Evolutionary conservation across 1,140 invertebrate species (phyloP), one percentile per base, ranked within the genome.

Genomic region (Heliconius himera): DNA sequence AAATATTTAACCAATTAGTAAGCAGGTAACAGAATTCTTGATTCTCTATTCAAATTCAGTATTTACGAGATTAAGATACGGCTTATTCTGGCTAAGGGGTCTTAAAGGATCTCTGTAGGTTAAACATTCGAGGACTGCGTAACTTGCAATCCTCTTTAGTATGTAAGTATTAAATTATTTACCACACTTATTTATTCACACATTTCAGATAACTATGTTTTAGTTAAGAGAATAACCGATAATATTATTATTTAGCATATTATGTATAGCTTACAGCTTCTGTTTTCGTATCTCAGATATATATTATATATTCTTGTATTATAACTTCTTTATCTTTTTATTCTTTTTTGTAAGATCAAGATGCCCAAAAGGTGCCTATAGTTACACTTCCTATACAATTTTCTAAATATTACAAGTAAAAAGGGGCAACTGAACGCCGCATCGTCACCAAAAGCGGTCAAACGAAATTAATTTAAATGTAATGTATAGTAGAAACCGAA

Each of bases 61-160:
- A 74, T 74, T 74, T 54, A 56, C 38, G 20, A 74, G 49, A 33
- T 33, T 74, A 74, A 54, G 49, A 20, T 74, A 54, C 46, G 3
- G 46, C 4, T 66, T 66, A 73, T 73, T 73, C 71, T 73, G n/a
- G 71, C 38, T 73, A 38, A 38, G 26, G 22, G 60, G 26, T 29
- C 60, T 66, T 66, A 66, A 66, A 66, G 60, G 60, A 66, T 66
- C 26, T 66, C 26, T 66, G 26, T 5, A 29, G 60, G 60, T 66
- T 66, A 29, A 66, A 29, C 60, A 66, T 66, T 66, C 29, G 60
- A 66, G 60, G 60, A 29, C 22, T 22, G 60, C 60, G 60, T 66
- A 6, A 29, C 26, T 66, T 13, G 60, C 60, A 66, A 66, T 22
- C 60, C 60, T 66, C 60, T 66, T 66, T 66, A 66, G 60, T 13